Evolutionary conservation across 2,113 vertebrate species (phyloP).

Genomic region (Forbesichthys papilliferus): DNA sequence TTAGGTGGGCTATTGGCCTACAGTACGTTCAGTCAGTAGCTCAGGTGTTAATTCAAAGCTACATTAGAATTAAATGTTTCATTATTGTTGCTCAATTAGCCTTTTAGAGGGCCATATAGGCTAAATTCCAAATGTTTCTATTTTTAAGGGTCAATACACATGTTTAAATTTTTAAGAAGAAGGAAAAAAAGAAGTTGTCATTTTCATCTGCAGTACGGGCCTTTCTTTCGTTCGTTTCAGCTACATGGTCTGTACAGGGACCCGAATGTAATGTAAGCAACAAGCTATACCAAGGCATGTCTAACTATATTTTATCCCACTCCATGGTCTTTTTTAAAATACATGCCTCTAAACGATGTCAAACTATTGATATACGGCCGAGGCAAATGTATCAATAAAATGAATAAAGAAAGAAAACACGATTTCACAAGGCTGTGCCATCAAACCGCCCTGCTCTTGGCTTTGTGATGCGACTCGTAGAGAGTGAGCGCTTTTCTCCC

Average conservation of each 20-base stretch:
- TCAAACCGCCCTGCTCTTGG: conserved; percentile 27
- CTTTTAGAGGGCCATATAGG: not conserved
- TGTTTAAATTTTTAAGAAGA: not conserved
- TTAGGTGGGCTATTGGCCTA: too few relatives aligned
- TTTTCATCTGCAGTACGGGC: conserved; percentile 27
- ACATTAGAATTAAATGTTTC: too few relatives aligned
- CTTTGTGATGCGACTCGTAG: conserved; percentile 38
- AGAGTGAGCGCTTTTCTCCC: conserved; percentile 19
- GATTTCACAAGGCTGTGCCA: conserved; percentile 24
- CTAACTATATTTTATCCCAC: conserved; percentile 29
- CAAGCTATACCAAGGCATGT: conserved; percentile 58
- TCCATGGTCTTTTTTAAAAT: not conserved
- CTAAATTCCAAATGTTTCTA: conserved; percentile 4
- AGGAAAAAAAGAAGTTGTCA: not conserved
- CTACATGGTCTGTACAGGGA: not conserved
- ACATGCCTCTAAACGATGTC: not conserved
- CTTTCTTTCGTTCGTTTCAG: conserved; percentile 11
- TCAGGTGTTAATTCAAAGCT: too few relatives aligned
- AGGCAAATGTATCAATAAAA: conserved; percentile 2
- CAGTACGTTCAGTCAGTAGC: too few relatives aligned
- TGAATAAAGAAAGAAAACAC: not conserved
- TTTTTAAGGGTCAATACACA: not conserved
- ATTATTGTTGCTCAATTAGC: too few relatives aligned
- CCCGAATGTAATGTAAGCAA: conserved; percentile 38
- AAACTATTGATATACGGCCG: conserved; percentile 4